A percentile compares a stretch with the other conserved stretches of the same genome.
Evolutionary conservation across 2,888 invertebrate species (phyloP).

Genomic region (Phaedon cochleariae): DNA sequence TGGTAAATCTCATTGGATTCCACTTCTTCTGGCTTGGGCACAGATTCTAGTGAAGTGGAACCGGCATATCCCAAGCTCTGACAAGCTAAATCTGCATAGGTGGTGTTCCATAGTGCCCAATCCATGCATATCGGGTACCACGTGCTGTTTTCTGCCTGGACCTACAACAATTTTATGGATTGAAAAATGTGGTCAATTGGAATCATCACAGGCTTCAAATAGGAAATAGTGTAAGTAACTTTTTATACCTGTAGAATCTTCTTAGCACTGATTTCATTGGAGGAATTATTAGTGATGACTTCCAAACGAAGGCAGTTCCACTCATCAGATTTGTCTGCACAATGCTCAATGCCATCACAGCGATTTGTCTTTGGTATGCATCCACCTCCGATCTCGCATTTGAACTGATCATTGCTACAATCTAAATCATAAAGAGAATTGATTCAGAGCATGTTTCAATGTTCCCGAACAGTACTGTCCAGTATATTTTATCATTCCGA

Average conservation of each 20-base stretch:
- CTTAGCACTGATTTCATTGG: slow-evolving; percentile 29
- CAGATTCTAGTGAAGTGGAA: slow-evolving; percentile 56
- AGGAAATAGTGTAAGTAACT: background rate
- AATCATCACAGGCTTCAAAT: background rate
- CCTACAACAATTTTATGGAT: slow-evolving; percentile 36
- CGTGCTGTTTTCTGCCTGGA: slow-evolving; percentile 49
- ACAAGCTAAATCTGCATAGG: slow-evolving; percentile 66
- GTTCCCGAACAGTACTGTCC: too few species aligned
- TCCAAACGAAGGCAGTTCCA: slow-evolving; percentile 64
- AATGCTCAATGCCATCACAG: slow-evolving; percentile 70
- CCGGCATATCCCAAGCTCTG: slow-evolving; percentile 65
- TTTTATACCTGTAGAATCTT: slow-evolving; percentile 39
- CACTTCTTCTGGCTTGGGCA: slow-evolving; percentile 40
- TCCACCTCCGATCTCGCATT: slow-evolving; percentile 69
- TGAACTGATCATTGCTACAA: slow-evolving; percentile 66
- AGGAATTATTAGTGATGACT: slow-evolving; percentile 28
- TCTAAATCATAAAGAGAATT: slow-evolving; percentile 53
- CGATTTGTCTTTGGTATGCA: slow-evolving; percentile 64
- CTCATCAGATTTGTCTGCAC: slow-evolving; percentile 71
- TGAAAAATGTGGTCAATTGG: background rate
- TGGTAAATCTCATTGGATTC: slow-evolving; percentile 45
- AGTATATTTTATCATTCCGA: too few species aligned
- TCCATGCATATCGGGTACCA: slow-evolving; percentile 66
- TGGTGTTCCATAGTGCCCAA: slow-evolving; percentile 65
- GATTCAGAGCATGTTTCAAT: background rate